phyloP scores from a whole-genome alignment of 2,888 invertebrate genomes.

The Ennomos quercinarius region DNA sequence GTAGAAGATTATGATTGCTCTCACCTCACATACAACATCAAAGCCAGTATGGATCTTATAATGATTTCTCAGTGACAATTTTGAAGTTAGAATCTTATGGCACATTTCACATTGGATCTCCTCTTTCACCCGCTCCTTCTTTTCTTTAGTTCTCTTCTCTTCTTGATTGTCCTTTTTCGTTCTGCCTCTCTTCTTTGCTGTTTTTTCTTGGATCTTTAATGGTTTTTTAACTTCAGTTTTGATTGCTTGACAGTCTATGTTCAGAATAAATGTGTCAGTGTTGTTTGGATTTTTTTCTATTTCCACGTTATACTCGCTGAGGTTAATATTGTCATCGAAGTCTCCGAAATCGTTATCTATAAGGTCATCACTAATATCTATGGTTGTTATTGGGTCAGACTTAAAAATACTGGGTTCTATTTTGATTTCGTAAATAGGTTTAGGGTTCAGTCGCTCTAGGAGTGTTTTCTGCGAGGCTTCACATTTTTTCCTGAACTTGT shows the following conservation, averaged over 20 bases:
- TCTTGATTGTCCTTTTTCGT: slow-evolving; percentile 47
- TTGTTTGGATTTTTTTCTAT: slow-evolving; percentile 10
- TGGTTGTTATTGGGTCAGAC: slow-evolving; percentile 31
- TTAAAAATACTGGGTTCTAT: slow-evolving; percentile 43
- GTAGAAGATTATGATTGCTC: neutral
- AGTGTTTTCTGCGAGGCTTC: slow-evolving; percentile 48
- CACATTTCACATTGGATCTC: slow-evolving; percentile 75
- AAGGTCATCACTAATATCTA: slow-evolving; percentile 54
- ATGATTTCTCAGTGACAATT: slow-evolving; percentile 72
- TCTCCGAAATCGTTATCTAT: slow-evolving; percentile 52
- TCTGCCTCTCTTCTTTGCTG: slow-evolving; percentile 38
- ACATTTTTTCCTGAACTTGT: slow-evolving; percentile 55
- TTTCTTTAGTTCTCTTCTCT: slow-evolving; percentile 43
- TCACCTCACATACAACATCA: slow-evolving; percentile 64
- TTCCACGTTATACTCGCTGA: slow-evolving; percentile 42
- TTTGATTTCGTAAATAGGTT: slow-evolving; percentile 43
- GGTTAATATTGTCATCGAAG: slow-evolving; percentile 54
- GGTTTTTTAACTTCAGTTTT: slow-evolving; percentile 10
- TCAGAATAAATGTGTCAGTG: too few species aligned
- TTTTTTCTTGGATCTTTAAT: slow-evolving; percentile 18
- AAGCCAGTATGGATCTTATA: slow-evolving; percentile 78
- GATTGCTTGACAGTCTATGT: neutral
- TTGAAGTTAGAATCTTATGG: slow-evolving; percentile 72
- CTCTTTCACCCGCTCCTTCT: slow-evolving; percentile 53
- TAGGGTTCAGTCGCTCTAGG: slow-evolving; percentile 6